Evolutionary conservation across 2,888 invertebrate species (phyloP).

Genomic region (Thysanoteuthis rhombus): DNA sequence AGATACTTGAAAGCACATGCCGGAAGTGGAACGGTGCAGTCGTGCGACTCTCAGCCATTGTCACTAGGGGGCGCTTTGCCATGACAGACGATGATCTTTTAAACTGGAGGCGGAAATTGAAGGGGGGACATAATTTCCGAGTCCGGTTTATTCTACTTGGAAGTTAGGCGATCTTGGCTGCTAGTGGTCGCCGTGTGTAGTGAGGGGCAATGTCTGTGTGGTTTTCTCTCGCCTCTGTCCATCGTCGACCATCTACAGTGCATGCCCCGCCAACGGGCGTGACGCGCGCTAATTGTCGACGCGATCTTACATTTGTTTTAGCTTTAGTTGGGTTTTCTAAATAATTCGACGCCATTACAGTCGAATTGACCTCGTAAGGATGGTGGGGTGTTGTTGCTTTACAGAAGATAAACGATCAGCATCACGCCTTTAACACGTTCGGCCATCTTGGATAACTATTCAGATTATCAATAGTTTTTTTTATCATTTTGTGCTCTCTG

Average conservation of each 20-base stretch:
- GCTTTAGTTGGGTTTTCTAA: neutral
- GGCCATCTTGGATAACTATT: neutral
- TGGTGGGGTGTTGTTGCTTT: neutral
- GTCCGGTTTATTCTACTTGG: neutral
- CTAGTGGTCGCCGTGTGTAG: neutral
- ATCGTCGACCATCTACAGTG: neutral
- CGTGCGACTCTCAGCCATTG: neutral
- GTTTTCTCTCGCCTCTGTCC: neutral
- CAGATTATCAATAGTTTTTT: neutral
- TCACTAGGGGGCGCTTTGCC: neutral
- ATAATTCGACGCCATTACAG: neutral
- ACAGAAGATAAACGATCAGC: neutral
- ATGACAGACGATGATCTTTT: slow-evolving; percentile 12
- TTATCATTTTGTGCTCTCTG: neutral
- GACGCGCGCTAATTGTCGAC: neutral
- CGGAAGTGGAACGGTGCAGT: neutral
- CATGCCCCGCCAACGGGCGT: neutral
- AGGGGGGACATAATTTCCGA: neutral
- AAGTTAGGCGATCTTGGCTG: neutral
- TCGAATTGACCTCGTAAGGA: neutral
- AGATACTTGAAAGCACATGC: neutral
- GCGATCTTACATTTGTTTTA: slow-evolving; percentile 12
- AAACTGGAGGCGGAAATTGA: neutral
- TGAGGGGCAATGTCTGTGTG: neutral
- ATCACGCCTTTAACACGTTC: neutral